These are phyloP conservation scores for Chironomus striatipennis DNA, from an alignment of 1,140 invertebrate species.

Conservation along the genomic window DNA sequence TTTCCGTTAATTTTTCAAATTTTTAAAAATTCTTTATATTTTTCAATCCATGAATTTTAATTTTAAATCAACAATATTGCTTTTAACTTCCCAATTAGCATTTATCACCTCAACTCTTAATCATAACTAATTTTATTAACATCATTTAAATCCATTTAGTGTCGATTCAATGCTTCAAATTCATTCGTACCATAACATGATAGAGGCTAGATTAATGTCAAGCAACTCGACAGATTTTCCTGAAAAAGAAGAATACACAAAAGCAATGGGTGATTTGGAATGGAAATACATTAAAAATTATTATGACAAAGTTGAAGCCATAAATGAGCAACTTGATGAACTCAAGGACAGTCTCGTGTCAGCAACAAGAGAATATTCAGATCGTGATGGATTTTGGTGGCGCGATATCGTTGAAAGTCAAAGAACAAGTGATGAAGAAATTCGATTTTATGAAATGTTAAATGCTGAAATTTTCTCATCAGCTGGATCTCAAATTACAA, in stretches of 20 bases:
- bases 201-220: constrained; percentile 43
- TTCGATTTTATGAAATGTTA: neutral
- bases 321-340: neutral
- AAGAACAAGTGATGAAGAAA: neutral
- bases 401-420: neutral
- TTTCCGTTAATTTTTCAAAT: too few relatives aligned
- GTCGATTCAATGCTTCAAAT: constrained; percentile 49
- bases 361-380: constrained; percentile 33
- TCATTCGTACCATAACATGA: constrained; percentile 61
- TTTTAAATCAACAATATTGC: too few relatives aligned
- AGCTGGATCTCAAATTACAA: neutral
- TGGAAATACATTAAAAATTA: constrained; percentile 52
- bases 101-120: too few relatives aligned
- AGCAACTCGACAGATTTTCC: constrained; percentile 40
- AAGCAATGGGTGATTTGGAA: constrained; percentile 39
- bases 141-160: constrained; percentile 26
- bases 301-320: constrained; percentile 25
- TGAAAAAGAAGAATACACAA: constrained; percentile 45
- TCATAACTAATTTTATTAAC: neutral
- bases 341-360: neutral
- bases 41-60: too few relatives aligned
- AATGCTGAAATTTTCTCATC: neutral
- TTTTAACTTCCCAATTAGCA: too few relatives aligned
- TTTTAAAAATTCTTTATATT: too few relatives aligned
- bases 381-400: neutral